These are phyloP conservation scores for Erpobdella octoculata DNA, from an alignment of 2,888 invertebrate species.

Conservation along the genomic window DNA sequence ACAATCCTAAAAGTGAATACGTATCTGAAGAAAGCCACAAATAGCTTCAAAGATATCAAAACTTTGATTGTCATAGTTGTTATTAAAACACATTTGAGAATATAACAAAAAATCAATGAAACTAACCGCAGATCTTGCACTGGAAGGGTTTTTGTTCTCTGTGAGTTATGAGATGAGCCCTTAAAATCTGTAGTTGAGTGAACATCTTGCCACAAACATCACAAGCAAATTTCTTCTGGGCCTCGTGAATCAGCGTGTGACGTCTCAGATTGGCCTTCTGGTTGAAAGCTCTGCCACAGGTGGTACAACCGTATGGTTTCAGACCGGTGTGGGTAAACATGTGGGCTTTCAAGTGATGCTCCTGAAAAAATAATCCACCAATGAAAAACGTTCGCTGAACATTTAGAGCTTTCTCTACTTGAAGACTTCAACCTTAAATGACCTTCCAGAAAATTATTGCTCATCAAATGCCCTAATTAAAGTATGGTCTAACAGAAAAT, in stretches of 20 bases:
- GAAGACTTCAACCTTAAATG: not conserved
- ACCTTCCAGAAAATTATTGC: not conserved
- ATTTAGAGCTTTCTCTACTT: not conserved
- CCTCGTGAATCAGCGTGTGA: conserved; percentile 50
- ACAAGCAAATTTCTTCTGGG: conserved; percentile 48
- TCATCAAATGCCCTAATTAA: not conserved
- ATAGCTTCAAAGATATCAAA: not conserved
- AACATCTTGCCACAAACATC: conserved; percentile 50
- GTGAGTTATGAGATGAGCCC: conserved; percentile 52
- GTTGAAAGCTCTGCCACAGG: conserved; percentile 50
- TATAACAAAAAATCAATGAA: not conserved
- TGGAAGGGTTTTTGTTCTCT: conserved; percentile 51
- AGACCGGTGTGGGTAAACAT: conserved; percentile 51
- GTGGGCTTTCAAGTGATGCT: conserved; percentile 52
- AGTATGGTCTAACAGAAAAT: too few species aligned
- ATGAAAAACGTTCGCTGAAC: not conserved
- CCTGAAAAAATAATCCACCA: conserved; percentile 38
- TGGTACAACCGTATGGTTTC: conserved; percentile 47
- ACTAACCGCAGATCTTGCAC: conserved; percentile 50
- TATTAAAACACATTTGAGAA: too few species aligned
- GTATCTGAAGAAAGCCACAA: not conserved
- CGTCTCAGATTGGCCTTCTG: conserved; percentile 53
- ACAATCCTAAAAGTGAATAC: too few species aligned
- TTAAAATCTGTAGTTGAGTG: conserved; percentile 52
- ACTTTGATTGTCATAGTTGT: not conserved